Base-by-base conservation (phyloP, 2,888 invertebrate species). In the Heliconius cydno region DNA sequence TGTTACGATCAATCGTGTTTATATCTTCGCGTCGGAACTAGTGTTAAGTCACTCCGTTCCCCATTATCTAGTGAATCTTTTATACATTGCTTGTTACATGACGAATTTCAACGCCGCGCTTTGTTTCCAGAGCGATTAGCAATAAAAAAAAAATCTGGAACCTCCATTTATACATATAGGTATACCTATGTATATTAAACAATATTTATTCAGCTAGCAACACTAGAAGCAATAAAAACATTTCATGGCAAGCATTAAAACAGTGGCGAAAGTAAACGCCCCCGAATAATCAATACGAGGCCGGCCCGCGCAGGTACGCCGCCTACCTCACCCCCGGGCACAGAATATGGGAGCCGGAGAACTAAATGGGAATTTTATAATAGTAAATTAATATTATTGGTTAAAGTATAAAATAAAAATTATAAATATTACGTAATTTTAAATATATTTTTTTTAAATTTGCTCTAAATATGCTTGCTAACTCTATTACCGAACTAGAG, bases 231-330 rank as follows among this genome's bases (percentile, higher is more conserved):
- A 92, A 93, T 94, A 94, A 94, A 94, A 94, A 92, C 93, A 92
- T 93, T 94, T 93, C 92, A 93, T 91, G 90, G 92, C 90, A 87
- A 88, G 89, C 92, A 93, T 94, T 94, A 94, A 94, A 94, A 94
- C 94, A 93, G 91, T 92, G 93, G 93, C 91, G 94, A 94, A 94
- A 94, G 94, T 94, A 94, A 94, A 92, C 93, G 92, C 89, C 89
- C 86, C 85, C 85, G 87, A 90, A 91, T 91, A 91, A 91, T 91
- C 91, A 90, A 91, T 91, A 91, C 90, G 83, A 85, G 70, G 86
- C 85, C 86, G 87, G 86, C 88, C 89, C 90, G 92, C 93, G 93
- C 93, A 93, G 94, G 92, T 93, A 92, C 88, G 87, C 83, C 84
- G 86, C 88, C 86, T 86, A 86, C 86, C 79, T 84, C 86, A 85